A percentile compares a stretch with the other conserved stretches of the same genome.
These are phyloP conservation scores for Araneus ventricosus DNA, from an alignment of 1,140 invertebrate genomes.

Conservation along the genomic window DNA sequence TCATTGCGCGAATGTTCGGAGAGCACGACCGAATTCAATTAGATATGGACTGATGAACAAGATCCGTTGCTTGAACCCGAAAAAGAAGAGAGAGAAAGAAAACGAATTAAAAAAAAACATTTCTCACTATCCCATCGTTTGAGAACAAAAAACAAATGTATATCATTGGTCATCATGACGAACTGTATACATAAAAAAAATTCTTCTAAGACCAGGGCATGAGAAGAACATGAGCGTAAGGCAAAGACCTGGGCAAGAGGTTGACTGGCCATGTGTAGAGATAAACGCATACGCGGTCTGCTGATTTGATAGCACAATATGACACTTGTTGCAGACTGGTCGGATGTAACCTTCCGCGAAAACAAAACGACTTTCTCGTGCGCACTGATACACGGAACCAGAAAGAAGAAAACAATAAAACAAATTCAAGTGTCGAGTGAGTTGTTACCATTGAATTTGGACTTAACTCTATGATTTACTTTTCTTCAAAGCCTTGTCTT, in stretches of 20 bases:
- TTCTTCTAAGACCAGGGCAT: neutral
- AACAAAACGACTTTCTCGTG: conserved; percentile 57
- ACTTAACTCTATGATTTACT: conserved; percentile 41
- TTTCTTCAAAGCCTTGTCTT: conserved; percentile 13
- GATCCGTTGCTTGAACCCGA: conserved; percentile 26
- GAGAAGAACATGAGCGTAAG: neutral
- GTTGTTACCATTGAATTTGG: conserved; percentile 47
- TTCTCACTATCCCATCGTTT: neutral
- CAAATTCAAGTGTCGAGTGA: conserved; percentile 33
- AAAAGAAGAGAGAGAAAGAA: neutral
- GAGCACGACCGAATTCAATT: conserved; percentile 61
- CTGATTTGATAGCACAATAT: conserved; percentile 71
- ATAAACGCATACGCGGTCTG: conserved; percentile 62
- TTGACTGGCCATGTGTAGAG: conserved; percentile 67
- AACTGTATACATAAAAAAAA: neutral
- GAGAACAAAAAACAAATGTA: conserved; percentile 2
- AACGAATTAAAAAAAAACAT: conserved; percentile 16
- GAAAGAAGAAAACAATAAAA: neutral
- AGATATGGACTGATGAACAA: conserved; percentile 54
- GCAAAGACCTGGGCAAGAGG: conserved; percentile 44
- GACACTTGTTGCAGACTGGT: conserved; percentile 69
- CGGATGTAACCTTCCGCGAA: conserved; percentile 58
- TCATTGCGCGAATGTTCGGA: neutral
- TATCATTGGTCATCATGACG: neutral
- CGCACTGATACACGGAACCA: neutral